Base-by-base conservation (phyloP, 2,888 invertebrate species). In the Callyntrura sp. region DNA sequence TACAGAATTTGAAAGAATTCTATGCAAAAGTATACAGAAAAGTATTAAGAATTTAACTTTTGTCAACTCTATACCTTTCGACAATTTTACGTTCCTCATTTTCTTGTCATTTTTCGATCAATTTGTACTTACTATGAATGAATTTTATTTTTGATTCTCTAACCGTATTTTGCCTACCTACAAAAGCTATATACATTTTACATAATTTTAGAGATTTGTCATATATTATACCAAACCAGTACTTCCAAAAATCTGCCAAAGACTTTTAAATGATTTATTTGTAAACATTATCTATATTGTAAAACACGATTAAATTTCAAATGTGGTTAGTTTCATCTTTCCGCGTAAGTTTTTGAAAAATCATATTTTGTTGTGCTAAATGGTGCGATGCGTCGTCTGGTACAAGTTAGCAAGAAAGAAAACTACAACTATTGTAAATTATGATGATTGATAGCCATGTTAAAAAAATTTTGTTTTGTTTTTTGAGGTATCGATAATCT, bases 241-340 rank as follows among this genome's bases (percentile, higher is more conserved):
- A 85, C 85, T 85, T 85, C 85, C 85, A 76, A 45, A 48, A 76
- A 76, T 60, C 35, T 85, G 85, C 85, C 85, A 85, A 85, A 85
- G 70, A 70, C 70, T 70, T 43, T 70, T 43, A n/a, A 70, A 70
- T 70, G 43, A 43, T 70, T 5, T 60, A 60, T 60, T 28, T 65
- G 28, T 65, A 65, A 65, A 1, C 65, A 65, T 28, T 28, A 4
- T 60, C n/a, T n/a, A 60, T 28, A 28, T 8, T 65, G 65, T 35
- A 28, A 6, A 35, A 14, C 20, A 60, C n/a, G n/a, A 20, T 9
- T n/a, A 23, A 20, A 2, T n/a, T n/a, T 8, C 60, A 14, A 20
- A 60, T 60, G 9, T 20, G 5, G 5, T 60, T 60, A 20, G 60
- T 60, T 60, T 20, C 20, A 23, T n/a, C 23, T 60, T 5, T 23